phyloP scores from a whole-genome alignment of 2,797 vertebrate species.

The Mastacembelus armatus region DNA sequence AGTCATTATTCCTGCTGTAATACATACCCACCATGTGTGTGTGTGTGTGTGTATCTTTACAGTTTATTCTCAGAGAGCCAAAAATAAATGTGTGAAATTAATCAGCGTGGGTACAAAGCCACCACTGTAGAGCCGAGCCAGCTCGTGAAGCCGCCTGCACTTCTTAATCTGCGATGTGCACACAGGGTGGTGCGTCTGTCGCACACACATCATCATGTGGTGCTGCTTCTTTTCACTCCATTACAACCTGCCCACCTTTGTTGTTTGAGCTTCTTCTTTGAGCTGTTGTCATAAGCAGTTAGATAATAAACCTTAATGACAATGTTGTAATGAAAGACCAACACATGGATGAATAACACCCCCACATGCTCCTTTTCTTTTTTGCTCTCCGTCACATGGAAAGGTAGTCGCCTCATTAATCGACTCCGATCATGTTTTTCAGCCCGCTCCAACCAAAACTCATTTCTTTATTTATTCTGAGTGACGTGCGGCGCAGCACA shows the following conservation, averaged over 20 bases:
- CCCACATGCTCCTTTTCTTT: not conserved
- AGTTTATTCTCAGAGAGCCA: conserved; percentile 15
- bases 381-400: not conserved
- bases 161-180: conserved; percentile 7
- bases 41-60: not conserved
- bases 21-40: not conserved
- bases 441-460: conserved; percentile 34
- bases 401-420: conserved; percentile 26
- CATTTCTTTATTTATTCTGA: conserved; percentile 69
- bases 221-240: not conserved
- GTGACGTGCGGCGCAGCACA: conserved; percentile 40
- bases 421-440: conserved; percentile 14
- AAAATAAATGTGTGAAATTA: conserved; percentile 38
- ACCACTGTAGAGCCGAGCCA: conserved; percentile 1
- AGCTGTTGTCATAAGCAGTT: not conserved
- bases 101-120: conserved; percentile 19
- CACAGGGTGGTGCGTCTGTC: not conserved
- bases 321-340: not conserved
- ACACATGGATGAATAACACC: too few species aligned
- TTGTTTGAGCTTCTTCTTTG: too few species aligned
- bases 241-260: too few species aligned
- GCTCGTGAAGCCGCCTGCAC: conserved; percentile 1
- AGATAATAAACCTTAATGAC: not conserved
- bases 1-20: conserved; percentile 8
- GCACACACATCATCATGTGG: not conserved